phyloP scores from a whole-genome alignment of 2,888 invertebrate genomes.

The Muschampia plurimacula region DNA sequence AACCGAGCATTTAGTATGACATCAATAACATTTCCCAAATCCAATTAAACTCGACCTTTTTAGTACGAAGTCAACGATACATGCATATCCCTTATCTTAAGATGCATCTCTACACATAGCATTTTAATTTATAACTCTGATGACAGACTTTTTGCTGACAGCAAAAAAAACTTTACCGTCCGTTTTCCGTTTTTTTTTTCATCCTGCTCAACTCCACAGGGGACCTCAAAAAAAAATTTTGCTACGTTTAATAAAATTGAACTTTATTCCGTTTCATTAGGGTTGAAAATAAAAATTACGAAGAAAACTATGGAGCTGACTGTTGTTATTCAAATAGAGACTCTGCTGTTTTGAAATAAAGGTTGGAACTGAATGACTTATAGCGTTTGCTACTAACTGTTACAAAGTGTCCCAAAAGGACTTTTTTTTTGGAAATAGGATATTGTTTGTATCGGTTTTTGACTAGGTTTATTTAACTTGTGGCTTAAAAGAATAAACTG shows the following conservation, averaged over 20 bases:
- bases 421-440: slow-evolving; percentile 5
- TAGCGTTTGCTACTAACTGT: background rate
- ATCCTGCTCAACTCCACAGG: background rate
- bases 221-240: background rate
- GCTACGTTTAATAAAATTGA: background rate
- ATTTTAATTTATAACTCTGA: background rate
- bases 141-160: slow-evolving; percentile 5
- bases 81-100: background rate
- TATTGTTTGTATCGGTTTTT: slow-evolving; percentile 8
- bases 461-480: background rate
- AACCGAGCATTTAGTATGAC: background rate
- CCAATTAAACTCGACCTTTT: slow-evolving; percentile 1
- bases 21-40: slow-evolving; percentile 1
- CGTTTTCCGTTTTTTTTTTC: background rate
- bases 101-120: background rate
- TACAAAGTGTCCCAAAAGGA: slow-evolving; percentile 3
- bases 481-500: background rate
- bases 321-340: background rate
- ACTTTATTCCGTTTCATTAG: background rate
- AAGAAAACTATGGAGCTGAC: background rate
- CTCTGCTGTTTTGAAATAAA: background rate
- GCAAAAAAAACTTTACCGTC: background rate
- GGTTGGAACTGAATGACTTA: background rate
- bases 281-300: background rate
- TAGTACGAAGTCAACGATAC: background rate